Conservation (phyloP, 2,113 vertebrate species). For the Echinops telfairi region DNA sequence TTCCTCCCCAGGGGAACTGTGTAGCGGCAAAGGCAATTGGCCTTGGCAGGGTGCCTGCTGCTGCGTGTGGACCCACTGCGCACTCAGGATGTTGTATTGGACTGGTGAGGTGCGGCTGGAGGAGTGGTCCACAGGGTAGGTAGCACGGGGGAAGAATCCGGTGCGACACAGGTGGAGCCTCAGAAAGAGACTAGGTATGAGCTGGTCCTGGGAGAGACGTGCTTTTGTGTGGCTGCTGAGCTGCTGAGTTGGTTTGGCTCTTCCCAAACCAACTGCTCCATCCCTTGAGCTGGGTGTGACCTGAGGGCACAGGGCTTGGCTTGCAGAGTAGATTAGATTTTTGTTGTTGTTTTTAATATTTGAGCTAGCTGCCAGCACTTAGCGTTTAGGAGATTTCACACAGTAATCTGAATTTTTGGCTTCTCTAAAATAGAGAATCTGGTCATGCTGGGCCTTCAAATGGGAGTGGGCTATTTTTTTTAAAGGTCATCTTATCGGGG, state of each 20-base stretch:
- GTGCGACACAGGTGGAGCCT: not conserved
- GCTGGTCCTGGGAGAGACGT: not conserved
- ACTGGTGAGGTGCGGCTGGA: not conserved
- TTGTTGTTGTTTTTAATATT: not conserved
- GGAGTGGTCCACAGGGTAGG: not conserved
- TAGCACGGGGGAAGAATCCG: not conserved
- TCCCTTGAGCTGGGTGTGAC: not conserved
- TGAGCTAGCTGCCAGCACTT: conserved; percentile 43
- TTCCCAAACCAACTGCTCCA: not conserved
- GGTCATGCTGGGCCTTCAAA: not conserved
- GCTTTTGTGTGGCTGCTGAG: not conserved
- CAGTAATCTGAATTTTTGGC: conserved; percentile 42
- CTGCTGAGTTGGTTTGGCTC: not conserved
- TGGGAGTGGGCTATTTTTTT: no score
- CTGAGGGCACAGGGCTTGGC: conserved; percentile 2
- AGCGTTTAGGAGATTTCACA: conserved; percentile 28
- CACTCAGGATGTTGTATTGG: conserved; percentile 31
- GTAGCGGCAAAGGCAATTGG: not conserved
- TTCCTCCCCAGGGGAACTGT: not conserved
- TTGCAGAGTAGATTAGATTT: not conserved
- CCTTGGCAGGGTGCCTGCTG: not conserved
- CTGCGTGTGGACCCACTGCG: not conserved
- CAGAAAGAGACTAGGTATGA: not conserved
- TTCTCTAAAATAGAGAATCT: conserved; percentile 6
- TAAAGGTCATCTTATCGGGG: no score